phyloP scores from a whole-genome alignment of 30 jellyfish, hydroid and myxozoan species.

The Hydractinia symbiolongicarpus region DNA sequence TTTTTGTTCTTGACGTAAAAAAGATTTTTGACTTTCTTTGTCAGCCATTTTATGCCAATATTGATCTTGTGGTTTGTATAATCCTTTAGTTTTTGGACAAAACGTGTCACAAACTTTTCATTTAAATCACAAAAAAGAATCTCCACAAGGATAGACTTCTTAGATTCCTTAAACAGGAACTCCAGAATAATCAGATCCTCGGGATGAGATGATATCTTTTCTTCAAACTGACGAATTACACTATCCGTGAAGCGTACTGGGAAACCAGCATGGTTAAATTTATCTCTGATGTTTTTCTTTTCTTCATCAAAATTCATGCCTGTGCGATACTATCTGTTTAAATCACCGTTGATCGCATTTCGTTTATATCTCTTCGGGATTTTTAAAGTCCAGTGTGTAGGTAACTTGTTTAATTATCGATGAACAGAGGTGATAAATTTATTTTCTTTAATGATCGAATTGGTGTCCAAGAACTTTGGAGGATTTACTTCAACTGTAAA shows the following conservation, averaged over 20 bases:
- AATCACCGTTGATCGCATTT: too few species aligned
- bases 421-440: too few species aligned
- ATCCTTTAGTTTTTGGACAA: background rate
- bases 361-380: too few species aligned
- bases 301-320: background rate
- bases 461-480: too few species aligned
- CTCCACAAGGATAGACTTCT: background rate
- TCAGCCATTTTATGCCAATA: too few species aligned
- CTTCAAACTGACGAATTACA: background rate
- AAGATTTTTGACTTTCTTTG: background rate
- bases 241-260: constrained; percentile 2
- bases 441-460: too few species aligned
- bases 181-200: background rate
- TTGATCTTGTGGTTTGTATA: background rate
- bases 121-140: background rate
- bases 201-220: background rate
- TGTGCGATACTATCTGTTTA: background rate
- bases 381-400: constrained; percentile 3
- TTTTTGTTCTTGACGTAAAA: background rate
- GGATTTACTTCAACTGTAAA: too few species aligned
- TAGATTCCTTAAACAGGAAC: background rate
- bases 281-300: background rate
- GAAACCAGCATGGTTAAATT: background rate
- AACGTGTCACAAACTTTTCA: background rate
- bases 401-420: too few species aligned